phyloP scores from a whole-genome alignment of 2,888 invertebrate species.

The Entomobrya proxima region DNA sequence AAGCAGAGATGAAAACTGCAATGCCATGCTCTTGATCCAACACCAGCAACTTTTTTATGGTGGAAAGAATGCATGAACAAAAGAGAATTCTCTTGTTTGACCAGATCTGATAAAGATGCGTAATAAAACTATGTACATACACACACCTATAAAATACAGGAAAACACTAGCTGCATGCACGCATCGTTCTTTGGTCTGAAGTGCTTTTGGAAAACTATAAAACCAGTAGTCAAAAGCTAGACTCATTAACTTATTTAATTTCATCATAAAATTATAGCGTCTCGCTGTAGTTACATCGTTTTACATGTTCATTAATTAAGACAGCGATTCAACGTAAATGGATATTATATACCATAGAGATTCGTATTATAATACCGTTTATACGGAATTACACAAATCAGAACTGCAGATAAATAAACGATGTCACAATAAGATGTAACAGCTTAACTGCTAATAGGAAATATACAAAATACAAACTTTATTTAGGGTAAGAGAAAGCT shows the following conservation, averaged over 20 bases:
- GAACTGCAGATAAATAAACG: too few species aligned
- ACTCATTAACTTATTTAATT: constrained; percentile 69
- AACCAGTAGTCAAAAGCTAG: constrained; percentile 67
- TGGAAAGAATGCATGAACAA: neutral
- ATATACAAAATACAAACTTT: too few species aligned
- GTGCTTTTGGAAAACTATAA: neutral
- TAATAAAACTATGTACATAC: neutral
- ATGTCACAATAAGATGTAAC: too few species aligned
- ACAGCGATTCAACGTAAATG: constrained; percentile 4
- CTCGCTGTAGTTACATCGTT: too few species aligned
- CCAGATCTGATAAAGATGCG: constrained; percentile 3
- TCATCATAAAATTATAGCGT: constrained; percentile 66
- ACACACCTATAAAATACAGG: too few species aligned
- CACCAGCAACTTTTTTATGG: constrained; percentile 2
- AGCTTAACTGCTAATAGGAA: too few species aligned
- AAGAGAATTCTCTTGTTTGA: constrained; percentile 8
- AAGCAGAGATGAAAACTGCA: neutral
- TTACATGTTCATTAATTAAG: constrained; percentile 62
- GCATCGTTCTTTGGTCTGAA: neutral
- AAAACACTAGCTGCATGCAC: neutral
- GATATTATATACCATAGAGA: too few species aligned
- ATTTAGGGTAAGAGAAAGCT: too few species aligned
- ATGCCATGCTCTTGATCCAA: constrained; percentile 12
- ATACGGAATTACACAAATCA: too few species aligned
- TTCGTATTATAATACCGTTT: too few species aligned